These are phyloP conservation scores for Salvelinus namaycush DNA, from an alignment of 2,113 vertebrate species.

Conservation along the genomic window DNA sequence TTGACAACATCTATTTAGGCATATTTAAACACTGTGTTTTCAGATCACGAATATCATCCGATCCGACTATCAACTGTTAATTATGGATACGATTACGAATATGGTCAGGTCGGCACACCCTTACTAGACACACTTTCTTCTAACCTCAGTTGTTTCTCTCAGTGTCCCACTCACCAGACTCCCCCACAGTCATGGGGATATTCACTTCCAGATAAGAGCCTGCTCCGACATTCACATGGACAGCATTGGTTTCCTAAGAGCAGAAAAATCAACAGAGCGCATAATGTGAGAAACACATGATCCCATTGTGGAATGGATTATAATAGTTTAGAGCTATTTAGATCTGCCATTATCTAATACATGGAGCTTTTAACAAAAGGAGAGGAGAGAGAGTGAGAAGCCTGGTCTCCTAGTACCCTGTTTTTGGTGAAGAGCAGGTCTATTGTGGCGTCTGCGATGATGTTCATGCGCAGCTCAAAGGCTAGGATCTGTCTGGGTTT, in stretches of 20 bases:
- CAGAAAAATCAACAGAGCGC: constrained; percentile 12
- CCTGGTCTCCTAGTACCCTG: constrained; percentile 76
- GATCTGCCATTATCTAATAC: too few species aligned
- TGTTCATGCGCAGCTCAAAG: constrained; percentile 98
- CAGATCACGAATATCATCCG: too few species aligned
- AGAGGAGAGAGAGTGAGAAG: constrained; percentile 5
- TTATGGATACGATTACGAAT: too few species aligned
- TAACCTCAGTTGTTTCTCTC: background rate
- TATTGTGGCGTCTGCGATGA: constrained; percentile 97
- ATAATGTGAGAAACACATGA: background rate
- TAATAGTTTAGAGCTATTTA: too few species aligned
- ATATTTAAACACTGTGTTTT: too few species aligned
- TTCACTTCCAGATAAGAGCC: constrained; percentile 99
- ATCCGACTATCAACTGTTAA: too few species aligned
- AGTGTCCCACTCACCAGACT: constrained; percentile 81
- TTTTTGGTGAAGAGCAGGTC: constrained; percentile 99
- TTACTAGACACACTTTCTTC: too few species aligned
- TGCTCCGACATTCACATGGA: constrained; percentile 97
- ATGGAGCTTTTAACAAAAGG: background rate
- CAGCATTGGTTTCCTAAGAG: constrained; percentile 93
- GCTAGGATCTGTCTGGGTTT: constrained; percentile 93
- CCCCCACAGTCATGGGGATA: constrained; percentile 94
- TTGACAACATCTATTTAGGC: too few species aligned
- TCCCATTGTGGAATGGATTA: too few species aligned
- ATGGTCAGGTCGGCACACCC: too few species aligned